Evolutionary conservation across 92 coral and sea anemone genomes (phyloP), one percentile per base, ranked within the genome.

Genomic region (Parazoanthus darwini): DNA sequence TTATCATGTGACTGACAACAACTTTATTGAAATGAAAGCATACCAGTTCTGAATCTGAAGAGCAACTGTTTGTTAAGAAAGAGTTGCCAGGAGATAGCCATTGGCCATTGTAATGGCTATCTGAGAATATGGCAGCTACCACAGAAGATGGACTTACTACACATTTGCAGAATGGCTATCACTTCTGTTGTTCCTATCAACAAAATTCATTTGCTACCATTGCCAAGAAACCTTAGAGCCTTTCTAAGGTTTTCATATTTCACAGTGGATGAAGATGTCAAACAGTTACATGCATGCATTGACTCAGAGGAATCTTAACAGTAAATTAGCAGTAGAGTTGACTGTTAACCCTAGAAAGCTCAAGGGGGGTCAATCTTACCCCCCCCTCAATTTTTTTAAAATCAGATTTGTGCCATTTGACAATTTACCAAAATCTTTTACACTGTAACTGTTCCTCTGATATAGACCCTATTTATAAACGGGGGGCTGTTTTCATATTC

Each of bases 61-160:
- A n/a, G n/a, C n/a, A n/a, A n/a, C n/a, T n/a, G n/a, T n/a, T n/a
- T n/a, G n/a, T n/a, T n/a, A n/a, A n/a, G n/a, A n/a, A 94, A 85
- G 85, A 94, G 96, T 42, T 96, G 98, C 39, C 96, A 94, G 29
- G 96, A 96, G 78, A 72, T 96, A 22, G 98, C 98, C 1, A 93
- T 94, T 26, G 98, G 98, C 18, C 91, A 94, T 48, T 79, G 90
- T 73, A 92, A 94, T 81, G 92, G 97, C 14, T 86, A 58, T 82
- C 92, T 91, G 75, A 85, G 94, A 26, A 89, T 96, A 36, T 94
- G 94, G 98, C 97, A 96, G 82, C 87, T 94, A 20, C 98, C 98
- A 35, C 78, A 89, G n/a, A 96, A 90, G 85, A 90, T 96, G 89
- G 94, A 96, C 15, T 86, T 96, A 36, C 92, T 88, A 85, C 98